phyloP scores from a whole-genome alignment of 2,797 vertebrate species.

The Sebastes minor region DNA sequence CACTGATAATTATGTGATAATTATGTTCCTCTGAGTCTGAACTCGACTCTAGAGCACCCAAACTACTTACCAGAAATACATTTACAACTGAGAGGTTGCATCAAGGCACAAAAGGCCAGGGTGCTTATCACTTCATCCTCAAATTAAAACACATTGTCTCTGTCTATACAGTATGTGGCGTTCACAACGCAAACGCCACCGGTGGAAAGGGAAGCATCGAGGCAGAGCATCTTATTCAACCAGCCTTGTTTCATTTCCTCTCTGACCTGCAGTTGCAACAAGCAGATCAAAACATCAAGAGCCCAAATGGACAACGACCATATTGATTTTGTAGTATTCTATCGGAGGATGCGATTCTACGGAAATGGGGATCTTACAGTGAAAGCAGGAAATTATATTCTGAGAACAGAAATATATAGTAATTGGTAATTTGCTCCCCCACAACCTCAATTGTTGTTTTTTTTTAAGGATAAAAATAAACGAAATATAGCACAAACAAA shows the following conservation, averaged over 20 bases:
- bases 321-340: conserved; percentile 44
- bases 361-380: not conserved
- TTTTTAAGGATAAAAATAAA: not conserved
- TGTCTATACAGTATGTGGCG: not conserved
- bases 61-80: not conserved
- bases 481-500: not conserved
- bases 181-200: not conserved
- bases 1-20: not conserved
- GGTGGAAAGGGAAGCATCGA: conserved; percentile 9
- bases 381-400: not conserved
- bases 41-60: not conserved
- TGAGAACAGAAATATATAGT: not conserved
- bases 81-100: not conserved
- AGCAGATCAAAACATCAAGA: conserved; percentile 17
- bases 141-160: conserved; percentile 1
- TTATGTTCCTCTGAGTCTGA: not conserved
- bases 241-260: conserved; percentile 10
- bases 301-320: conserved; percentile 28
- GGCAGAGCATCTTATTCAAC: conserved; percentile 23
- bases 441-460: not conserved
- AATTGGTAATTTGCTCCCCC: not conserved
- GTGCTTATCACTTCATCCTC: not conserved
- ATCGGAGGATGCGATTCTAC: conserved; percentile 23
- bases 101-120: not conserved
- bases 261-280: conserved; percentile 11